Percentiles rank a stretch among this genome's conserved stretches.
phyloP scores from a whole-genome alignment of 2,888 invertebrate species.

The Xanthorhoe spadicearia region DNA sequence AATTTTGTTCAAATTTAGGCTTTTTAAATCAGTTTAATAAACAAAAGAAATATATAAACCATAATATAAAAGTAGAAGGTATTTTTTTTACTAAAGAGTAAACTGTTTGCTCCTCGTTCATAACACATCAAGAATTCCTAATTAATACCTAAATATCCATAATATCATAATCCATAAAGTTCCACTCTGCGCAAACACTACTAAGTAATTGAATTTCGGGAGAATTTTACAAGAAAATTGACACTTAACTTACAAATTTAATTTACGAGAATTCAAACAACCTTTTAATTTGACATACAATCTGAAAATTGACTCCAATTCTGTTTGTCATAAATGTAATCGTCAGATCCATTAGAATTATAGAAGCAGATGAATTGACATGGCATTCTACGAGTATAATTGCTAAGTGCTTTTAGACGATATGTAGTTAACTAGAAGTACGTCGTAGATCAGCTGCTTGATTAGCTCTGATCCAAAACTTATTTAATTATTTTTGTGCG shows the following conservation, averaged over 20 bases:
- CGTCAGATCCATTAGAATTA: not conserved
- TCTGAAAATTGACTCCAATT: not conserved
- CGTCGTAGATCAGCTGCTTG: not conserved
- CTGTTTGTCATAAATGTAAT: not conserved
- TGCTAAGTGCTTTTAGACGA: not conserved
- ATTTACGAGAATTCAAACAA: conserved; percentile 45
- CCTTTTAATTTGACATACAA: conserved; percentile 20
- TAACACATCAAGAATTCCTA: conserved; percentile 57
- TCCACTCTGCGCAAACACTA: conserved; percentile 66
- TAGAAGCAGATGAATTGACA: not conserved
- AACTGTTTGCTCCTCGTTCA: conserved; percentile 34
- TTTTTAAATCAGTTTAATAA: too few relatives aligned
- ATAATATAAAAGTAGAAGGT: too few relatives aligned
- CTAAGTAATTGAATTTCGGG: conserved; percentile 85
- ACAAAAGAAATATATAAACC: too few relatives aligned
- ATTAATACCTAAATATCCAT: conserved; percentile 40
- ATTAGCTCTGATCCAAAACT: conserved; percentile 4
- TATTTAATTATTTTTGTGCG: conserved; percentile 51
- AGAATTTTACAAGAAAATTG: conserved; percentile 84
- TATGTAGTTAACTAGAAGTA: not conserved
- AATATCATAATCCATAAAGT: too few relatives aligned
- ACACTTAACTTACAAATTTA: conserved; percentile 77
- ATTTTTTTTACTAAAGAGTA: conserved; percentile 3
- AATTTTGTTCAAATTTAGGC: too few relatives aligned
- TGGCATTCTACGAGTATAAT: not conserved